These are phyloP conservation scores for Tauraco hartlaubi DNA, from an alignment of 2,797 vertebrate species.

Conservation along the genomic window DNA sequence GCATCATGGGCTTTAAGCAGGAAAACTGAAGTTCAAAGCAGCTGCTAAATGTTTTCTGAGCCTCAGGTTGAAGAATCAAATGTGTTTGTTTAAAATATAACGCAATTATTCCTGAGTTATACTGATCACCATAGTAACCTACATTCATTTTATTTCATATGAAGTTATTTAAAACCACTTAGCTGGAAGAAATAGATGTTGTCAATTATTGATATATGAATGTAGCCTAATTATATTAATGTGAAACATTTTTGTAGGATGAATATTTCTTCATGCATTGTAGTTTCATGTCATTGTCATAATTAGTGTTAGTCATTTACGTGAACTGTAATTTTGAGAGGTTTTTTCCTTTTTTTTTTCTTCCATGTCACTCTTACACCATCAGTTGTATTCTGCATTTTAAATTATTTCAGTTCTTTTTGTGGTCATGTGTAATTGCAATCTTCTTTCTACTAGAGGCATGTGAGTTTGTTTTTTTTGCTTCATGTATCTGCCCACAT, in stretches of 20 bases:
- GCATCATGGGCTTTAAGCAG: not conserved
- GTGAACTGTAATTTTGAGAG: not conserved
- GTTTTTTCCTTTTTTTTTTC: accelerated
- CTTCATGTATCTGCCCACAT: not conserved
- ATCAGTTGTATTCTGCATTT: not conserved
- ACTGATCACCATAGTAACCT: conserved; percentile 40
- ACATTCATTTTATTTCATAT: not conserved
- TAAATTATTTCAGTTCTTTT: not conserved
- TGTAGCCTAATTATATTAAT: conserved; percentile 41
- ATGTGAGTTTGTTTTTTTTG: not conserved
- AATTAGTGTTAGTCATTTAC: conserved; percentile 8
- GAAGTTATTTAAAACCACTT: conserved; percentile 39
- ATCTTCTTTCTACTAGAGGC: not conserved
- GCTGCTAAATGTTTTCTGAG: not conserved
- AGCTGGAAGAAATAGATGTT: conserved; percentile 38
- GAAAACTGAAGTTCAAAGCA: not conserved
- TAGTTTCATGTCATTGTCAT: not conserved
- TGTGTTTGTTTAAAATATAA: not conserved
- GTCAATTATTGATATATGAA: conserved; percentile 51
- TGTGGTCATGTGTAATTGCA: not conserved
- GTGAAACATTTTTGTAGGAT: not conserved
- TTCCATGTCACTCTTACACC: not conserved
- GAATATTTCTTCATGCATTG: conserved; percentile 3
- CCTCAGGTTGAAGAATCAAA: not conserved
- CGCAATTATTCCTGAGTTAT: conserved; percentile 33